Conservation (phyloP, 64 coral and sea anemone species). For the Orbicella faveolata region DNA sequence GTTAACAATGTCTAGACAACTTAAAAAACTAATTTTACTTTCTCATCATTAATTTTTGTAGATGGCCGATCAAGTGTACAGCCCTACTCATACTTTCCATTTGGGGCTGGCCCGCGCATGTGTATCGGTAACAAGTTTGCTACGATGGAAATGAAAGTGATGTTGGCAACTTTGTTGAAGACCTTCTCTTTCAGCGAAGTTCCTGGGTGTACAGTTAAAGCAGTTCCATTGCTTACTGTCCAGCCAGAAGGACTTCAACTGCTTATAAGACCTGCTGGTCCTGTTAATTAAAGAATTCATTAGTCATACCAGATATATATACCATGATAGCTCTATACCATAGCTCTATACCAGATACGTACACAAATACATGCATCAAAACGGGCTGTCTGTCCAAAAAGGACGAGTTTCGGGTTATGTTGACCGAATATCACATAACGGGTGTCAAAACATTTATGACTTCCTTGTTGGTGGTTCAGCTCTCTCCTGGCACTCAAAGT, state of each 20-base stretch:
- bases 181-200: slow-evolving; percentile 6
- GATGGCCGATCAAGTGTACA: neutral
- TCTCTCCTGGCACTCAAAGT: too few species aligned
- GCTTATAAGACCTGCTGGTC: neutral
- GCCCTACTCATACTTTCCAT: slow-evolving; percentile 30
- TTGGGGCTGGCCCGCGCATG: slow-evolving; percentile 42
- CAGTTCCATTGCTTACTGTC: neutral
- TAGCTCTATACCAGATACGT: too few species aligned
- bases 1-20: too few species aligned
- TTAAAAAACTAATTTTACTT: too few species aligned
- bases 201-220: neutral
- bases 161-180: slow-evolving; percentile 14
- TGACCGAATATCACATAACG: too few species aligned
- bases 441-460: too few species aligned
- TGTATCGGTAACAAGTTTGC: slow-evolving; percentile 64
- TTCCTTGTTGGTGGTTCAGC: too few species aligned
- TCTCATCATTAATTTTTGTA: neutral
- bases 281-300: neutral
- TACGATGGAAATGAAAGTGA: slow-evolving; percentile 21
- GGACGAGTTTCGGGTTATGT: too few species aligned
- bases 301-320: too few species aligned
- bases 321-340: too few species aligned
- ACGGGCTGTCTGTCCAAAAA: too few species aligned
- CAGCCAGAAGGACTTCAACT: neutral
- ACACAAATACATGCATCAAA: too few species aligned